Evolutionary conservation across 2,113 vertebrate genomes (phyloP).

Genomic region (Rhea americana): DNA sequence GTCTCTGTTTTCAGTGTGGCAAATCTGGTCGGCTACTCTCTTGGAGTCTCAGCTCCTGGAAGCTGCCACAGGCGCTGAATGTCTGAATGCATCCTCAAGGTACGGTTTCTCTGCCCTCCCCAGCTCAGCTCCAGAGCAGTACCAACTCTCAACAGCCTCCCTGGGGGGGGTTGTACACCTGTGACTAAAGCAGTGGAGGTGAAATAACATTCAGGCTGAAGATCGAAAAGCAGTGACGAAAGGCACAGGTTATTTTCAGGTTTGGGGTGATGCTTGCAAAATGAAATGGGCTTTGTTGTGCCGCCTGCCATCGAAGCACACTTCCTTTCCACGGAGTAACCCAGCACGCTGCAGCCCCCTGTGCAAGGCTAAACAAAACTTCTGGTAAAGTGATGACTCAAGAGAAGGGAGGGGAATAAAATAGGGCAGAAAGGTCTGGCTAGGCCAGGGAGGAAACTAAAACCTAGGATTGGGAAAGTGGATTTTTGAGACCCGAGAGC

Average conservation of each 20-base stretch:
- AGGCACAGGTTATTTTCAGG: neutral
- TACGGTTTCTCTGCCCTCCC: neutral
- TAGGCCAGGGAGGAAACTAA: neutral
- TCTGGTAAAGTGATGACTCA: neutral
- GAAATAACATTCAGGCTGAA: neutral
- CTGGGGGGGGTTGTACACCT: neutral
- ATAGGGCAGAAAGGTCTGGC: neutral
- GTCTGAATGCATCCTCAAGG: neutral
- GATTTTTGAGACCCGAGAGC: neutral
- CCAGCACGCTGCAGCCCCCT: neutral
- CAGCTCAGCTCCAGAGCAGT: neutral
- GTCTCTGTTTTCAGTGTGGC: neutral
- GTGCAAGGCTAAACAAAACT: neutral
- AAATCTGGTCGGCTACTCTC: neutral
- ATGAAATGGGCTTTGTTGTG: neutral
- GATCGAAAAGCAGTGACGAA: neutral
- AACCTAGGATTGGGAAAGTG: neutral
- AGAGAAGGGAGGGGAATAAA: neutral
- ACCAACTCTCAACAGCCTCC: neutral
- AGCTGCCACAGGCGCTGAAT: neutral
- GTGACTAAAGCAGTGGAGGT: neutral
- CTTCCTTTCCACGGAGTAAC: neutral
- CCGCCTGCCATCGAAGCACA: neutral
- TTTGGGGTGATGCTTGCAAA: neutral
- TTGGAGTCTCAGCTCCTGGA: neutral